phyloP scores from a whole-genome alignment of 2,113 vertebrate species.

The Xiphophorus couchianus region DNA sequence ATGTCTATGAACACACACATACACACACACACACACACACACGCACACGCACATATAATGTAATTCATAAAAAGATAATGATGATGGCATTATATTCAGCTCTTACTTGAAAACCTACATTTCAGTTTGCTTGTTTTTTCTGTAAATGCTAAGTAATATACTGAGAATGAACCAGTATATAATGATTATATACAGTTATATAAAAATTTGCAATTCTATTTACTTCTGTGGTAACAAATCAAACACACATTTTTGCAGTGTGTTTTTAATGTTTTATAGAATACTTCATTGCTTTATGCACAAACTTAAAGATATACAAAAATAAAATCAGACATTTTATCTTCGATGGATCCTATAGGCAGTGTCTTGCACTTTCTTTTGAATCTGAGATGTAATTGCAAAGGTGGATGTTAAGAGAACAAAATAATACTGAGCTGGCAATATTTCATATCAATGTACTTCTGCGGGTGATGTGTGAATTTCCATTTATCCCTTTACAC shows the following conservation, averaged over 20 bases:
- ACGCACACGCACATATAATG: neutral
- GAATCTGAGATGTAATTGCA: neutral
- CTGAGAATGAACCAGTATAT: neutral
- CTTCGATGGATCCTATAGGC: neutral
- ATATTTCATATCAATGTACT: neutral
- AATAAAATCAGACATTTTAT: neutral
- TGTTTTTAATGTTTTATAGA: neutral
- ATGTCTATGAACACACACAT: neutral
- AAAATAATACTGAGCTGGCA: neutral
- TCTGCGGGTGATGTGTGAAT: neutral
- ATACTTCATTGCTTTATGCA: neutral
- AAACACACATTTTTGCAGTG: neutral
- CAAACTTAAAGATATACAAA: neutral
- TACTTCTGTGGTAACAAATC: neutral
- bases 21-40: neutral
- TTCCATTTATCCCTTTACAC: slow-evolving; percentile 3
- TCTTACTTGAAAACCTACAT: neutral
- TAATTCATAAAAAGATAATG: slow-evolving; percentile 29
- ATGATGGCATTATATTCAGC: slow-evolving; percentile 27
- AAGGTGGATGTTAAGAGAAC: neutral
- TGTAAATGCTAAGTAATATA: slow-evolving; percentile 16
- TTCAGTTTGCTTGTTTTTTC: neutral
- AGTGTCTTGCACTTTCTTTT: neutral
- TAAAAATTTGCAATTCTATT: neutral
- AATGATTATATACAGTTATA: neutral